Conservation (phyloP, 1,140 invertebrate species). For the Ceratitis capitata region DNA sequence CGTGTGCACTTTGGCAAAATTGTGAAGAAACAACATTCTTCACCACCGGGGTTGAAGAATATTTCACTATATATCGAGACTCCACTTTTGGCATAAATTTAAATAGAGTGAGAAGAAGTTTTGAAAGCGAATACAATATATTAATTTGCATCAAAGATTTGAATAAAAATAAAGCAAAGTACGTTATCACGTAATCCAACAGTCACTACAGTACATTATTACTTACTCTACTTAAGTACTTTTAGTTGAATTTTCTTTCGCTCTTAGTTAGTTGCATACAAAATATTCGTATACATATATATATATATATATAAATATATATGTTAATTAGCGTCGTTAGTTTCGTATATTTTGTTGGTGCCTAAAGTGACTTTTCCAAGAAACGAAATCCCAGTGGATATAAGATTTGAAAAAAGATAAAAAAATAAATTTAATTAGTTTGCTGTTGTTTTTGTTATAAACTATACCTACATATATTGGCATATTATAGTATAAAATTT, state of each 20-base stretch:
- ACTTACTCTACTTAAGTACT: background rate
- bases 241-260: slow-evolving; percentile 38
- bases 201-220: background rate
- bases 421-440: background rate
- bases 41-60: background rate
- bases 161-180: slow-evolving; percentile 12
- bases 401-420: background rate
- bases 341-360: background rate
- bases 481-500: too few species aligned
- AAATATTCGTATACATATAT: background rate
- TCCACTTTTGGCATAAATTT: background rate
- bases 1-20: background rate
- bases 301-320: background rate
- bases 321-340: background rate
- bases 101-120: background rate
- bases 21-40: background rate
- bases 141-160: slow-evolving; percentile 10
- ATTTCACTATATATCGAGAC: too few species aligned
- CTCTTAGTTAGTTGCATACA: slow-evolving; percentile 6
- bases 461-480: too few species aligned
- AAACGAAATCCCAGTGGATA: background rate
- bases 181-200: background rate
- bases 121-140: background rate
- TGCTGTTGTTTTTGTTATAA: too few species aligned
- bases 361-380: background rate